Conservation (phyloP, 2,888 invertebrate genomes). For the Tachina lurida region DNA sequence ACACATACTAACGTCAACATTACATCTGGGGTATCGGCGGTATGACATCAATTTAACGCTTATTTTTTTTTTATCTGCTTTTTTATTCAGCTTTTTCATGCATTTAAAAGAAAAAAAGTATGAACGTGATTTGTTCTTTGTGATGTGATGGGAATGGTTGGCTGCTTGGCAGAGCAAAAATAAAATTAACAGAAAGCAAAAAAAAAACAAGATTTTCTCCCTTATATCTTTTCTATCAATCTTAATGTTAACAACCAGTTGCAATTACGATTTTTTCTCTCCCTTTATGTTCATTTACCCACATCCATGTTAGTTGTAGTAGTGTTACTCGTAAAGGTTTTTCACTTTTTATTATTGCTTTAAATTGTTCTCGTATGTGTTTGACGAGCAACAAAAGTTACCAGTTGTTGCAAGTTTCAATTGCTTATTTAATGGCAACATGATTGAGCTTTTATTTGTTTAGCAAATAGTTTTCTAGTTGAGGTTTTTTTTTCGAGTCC, state of each 20-base stretch:
- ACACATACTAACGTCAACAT: constrained; percentile 3
- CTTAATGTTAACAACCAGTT: constrained; percentile 72
- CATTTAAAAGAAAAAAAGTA: constrained; percentile 30
- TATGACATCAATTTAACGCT: constrained; percentile 63
- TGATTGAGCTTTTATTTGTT: constrained; percentile 59
- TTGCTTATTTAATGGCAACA: constrained; percentile 56
- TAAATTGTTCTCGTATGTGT: background rate
- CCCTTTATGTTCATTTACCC: constrained; percentile 2
- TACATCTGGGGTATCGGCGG: constrained; percentile 53
- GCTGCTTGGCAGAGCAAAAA: constrained; percentile 33
- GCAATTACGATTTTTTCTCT: constrained; percentile 55
- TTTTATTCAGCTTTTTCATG: constrained; percentile 5
- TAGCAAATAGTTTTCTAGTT: constrained; percentile 48
- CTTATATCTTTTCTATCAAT: constrained; percentile 72
- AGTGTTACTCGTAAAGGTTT: constrained; percentile 6
- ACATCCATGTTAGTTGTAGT: background rate
- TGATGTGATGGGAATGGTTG: constrained; percentile 47
- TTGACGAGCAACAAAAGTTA: constrained; percentile 35
- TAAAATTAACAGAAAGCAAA: background rate
- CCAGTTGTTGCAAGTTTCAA: constrained; percentile 54
- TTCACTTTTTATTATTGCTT: constrained; percentile 14
- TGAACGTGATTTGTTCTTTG: constrained; percentile 64
- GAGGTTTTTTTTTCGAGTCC: background rate
- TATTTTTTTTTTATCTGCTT: constrained; percentile 26
- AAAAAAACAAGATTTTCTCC: constrained; percentile 30